phyloP scores from a whole-genome alignment of 2,797 vertebrate species.

The Pogoniulus pusillus region DNA sequence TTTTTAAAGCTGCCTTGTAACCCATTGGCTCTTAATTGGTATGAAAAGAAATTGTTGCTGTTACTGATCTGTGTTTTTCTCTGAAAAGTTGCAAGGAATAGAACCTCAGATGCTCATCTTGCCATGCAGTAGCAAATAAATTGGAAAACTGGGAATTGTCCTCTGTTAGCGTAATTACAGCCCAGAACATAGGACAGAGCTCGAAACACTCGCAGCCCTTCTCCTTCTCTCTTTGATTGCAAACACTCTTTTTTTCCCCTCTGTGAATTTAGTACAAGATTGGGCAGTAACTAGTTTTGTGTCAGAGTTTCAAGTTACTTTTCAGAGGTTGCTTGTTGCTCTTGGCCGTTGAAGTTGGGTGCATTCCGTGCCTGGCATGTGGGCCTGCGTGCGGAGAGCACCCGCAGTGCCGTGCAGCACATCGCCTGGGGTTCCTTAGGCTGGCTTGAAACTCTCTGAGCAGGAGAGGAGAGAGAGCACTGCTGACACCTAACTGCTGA shows the following conservation, averaged over 20 bases:
- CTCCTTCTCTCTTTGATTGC: neutral
- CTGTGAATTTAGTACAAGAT: neutral
- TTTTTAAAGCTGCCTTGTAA: neutral
- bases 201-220: neutral
- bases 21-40: neutral
- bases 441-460: neutral
- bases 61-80: neutral
- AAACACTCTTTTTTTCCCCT: neutral
- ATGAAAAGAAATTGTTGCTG: neutral
- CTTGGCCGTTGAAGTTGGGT: neutral
- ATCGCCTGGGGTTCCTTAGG: neutral
- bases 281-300: neutral
- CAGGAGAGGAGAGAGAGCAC: neutral
- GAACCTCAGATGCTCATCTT: neutral
- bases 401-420: rapidly evolving
- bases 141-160: slow-evolving; percentile 5
- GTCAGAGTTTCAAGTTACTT: neutral
- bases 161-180: slow-evolving; percentile 5
- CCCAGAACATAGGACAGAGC: neutral
- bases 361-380: rapidly evolving
- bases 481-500: neutral
- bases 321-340: neutral
- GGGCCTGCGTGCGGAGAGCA: no score
- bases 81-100: neutral
- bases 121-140: neutral